Conservation (phyloP, 2,797 vertebrate genomes). For the Phaenicophaeus curvirostris region DNA sequence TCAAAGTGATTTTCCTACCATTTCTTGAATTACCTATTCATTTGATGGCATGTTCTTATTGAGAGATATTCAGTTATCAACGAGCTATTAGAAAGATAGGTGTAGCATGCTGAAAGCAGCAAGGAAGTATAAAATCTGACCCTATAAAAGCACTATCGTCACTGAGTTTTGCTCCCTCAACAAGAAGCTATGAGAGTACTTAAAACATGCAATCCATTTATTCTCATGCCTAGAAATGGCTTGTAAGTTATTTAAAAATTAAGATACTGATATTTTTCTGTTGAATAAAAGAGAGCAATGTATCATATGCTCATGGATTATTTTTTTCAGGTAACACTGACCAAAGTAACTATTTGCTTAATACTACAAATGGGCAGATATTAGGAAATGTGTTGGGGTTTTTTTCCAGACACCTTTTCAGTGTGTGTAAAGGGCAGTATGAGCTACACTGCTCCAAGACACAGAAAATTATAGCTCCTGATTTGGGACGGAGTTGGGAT, state of each 20-base stretch:
- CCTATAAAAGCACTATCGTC: neutral
- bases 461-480: neutral
- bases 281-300: slow-evolving; percentile 8
- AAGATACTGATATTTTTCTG: slow-evolving; percentile 46
- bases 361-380: neutral
- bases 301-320: too few species aligned
- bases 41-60: neutral
- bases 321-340: neutral
- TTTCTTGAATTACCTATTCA: neutral
- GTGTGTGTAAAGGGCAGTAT: neutral
- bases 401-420: neutral
- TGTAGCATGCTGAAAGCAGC: neutral
- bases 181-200: neutral
- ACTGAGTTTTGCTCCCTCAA: neutral
- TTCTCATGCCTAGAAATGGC: neutral
- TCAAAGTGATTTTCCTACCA: neutral
- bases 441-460: neutral
- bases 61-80: neutral
- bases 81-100: neutral
- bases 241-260: slow-evolving; percentile 18
- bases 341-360: neutral
- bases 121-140: neutral
- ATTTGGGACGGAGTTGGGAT: neutral
- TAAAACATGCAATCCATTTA: neutral
- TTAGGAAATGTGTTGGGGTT: rapidly evolving